phyloP scores from a whole-genome alignment of 2,113 vertebrate species.

The Colistium nudipinnis region DNA sequence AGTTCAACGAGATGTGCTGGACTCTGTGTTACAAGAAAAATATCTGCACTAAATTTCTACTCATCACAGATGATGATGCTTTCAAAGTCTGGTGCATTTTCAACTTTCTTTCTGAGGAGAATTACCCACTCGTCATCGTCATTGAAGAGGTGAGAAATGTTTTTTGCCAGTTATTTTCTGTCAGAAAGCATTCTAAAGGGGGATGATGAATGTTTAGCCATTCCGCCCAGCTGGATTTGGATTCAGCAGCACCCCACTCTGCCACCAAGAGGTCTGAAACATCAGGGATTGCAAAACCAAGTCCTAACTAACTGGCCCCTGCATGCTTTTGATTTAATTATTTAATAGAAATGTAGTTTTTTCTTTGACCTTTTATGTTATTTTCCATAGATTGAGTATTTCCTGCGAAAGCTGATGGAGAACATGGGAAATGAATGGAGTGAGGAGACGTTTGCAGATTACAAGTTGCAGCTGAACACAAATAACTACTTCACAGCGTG shows the following conservation, averaged over 20 bases:
- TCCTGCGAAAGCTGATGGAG: slow-evolving; percentile 90
- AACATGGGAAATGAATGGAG: slow-evolving; percentile 91
- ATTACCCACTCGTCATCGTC: slow-evolving; percentile 92
- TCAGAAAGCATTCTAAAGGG: background rate
- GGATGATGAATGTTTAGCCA: background rate
- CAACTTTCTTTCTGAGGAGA: slow-evolving; percentile 97
- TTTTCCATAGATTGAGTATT: slow-evolving; percentile 88
- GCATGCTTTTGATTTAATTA: background rate
- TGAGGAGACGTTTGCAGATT: slow-evolving; percentile 89
- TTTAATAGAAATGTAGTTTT: background rate
- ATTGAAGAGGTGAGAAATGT: slow-evolving; percentile 90
- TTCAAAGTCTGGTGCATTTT: slow-evolving; percentile 99
- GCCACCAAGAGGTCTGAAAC: no score
- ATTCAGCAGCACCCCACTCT: no score
- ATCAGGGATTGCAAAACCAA: no score
- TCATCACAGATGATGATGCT: slow-evolving; percentile 88
- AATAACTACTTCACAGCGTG: slow-evolving; percentile 85
- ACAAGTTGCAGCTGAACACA: slow-evolving; percentile 82
- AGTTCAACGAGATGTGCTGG: slow-evolving; percentile 98
- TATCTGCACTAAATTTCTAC: slow-evolving; percentile 82
- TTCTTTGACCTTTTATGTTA: background rate
- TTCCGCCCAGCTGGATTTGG: no score
- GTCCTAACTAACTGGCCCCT: no score
- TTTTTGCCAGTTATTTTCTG: background rate
- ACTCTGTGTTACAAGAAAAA: slow-evolving; percentile 93